Conservation (phyloP, 2,113 vertebrate species). For the Pipra filicauda region DNA sequence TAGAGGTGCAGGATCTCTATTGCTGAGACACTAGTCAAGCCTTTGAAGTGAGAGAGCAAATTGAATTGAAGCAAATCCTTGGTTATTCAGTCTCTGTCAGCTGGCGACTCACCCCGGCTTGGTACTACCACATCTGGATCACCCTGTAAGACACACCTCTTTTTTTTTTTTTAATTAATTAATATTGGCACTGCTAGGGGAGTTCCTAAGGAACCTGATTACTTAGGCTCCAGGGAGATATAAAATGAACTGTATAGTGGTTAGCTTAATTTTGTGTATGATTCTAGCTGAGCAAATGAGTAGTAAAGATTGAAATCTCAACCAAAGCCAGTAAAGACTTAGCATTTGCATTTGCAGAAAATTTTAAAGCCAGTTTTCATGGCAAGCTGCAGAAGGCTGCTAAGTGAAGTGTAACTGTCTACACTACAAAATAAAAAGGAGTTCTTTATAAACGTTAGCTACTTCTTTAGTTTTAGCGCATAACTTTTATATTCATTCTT, state of each 20-base stretch:
- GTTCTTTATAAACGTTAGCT: neutral
- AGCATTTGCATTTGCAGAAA: neutral
- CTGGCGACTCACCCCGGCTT: neutral
- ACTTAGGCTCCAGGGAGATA: neutral
- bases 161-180: neutral
- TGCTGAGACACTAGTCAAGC: neutral
- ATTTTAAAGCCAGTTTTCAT: neutral
- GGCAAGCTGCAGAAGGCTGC: neutral
- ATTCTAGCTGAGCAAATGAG: slow-evolving; percentile 4
- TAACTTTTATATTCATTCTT: neutral
- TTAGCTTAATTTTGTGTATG: neutral
- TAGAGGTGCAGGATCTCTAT: neutral
- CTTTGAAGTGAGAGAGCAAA: neutral
- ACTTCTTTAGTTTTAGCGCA: neutral
- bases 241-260: neutral
- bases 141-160: neutral
- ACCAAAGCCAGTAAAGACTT: neutral
- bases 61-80: neutral
- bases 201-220: neutral
- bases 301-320: slow-evolving; percentile 1
- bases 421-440: neutral
- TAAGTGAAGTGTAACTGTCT: neutral
- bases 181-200: neutral
- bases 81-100: neutral
- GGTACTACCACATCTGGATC: neutral